Conservation (phyloP, 2,888 invertebrate species). For the Conops quadrifasciatus region DNA sequence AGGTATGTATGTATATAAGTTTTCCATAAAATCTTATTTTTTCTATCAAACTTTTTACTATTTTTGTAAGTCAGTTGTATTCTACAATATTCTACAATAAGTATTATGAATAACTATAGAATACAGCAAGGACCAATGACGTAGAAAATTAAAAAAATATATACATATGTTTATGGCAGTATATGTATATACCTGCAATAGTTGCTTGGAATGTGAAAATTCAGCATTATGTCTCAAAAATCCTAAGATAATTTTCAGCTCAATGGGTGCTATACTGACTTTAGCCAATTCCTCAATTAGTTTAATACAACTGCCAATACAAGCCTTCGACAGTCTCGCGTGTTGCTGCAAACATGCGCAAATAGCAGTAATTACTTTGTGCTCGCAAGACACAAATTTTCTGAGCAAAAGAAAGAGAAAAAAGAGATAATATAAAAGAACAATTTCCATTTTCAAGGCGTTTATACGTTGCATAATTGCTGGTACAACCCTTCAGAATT, state of each 20-base stretch:
- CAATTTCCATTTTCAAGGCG: not conserved
- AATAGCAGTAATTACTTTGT: conserved; percentile 66
- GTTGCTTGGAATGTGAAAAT: conserved; percentile 59
- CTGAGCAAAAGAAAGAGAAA: conserved; percentile 60
- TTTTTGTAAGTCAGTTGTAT: too few species aligned
- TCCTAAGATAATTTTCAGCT: conserved; percentile 69
- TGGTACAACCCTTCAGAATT: conserved; percentile 66
- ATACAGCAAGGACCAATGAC: too few species aligned
- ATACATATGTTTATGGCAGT: too few species aligned
- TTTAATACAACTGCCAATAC: conserved; percentile 67
- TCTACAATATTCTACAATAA: too few species aligned
- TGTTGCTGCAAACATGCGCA: conserved; percentile 65
- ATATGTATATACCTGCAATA: conserved; percentile 55
- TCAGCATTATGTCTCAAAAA: conserved; percentile 57
- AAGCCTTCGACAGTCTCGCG: conserved; percentile 62
- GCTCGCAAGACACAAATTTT: conserved; percentile 68
- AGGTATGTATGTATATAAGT: too few species aligned
- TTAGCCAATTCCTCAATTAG: conserved; percentile 69
- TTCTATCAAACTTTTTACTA: too few species aligned
- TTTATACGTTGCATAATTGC: conserved; percentile 64
- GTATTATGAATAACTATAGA: too few species aligned
- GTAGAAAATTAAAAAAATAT: too few species aligned
- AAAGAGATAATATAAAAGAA: conserved; percentile 14
- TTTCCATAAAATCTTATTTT: too few species aligned
- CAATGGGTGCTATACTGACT: conserved; percentile 68